Conservation (phyloP, 1,140 invertebrate genomes). For the Papilio aristodemus region DNA sequence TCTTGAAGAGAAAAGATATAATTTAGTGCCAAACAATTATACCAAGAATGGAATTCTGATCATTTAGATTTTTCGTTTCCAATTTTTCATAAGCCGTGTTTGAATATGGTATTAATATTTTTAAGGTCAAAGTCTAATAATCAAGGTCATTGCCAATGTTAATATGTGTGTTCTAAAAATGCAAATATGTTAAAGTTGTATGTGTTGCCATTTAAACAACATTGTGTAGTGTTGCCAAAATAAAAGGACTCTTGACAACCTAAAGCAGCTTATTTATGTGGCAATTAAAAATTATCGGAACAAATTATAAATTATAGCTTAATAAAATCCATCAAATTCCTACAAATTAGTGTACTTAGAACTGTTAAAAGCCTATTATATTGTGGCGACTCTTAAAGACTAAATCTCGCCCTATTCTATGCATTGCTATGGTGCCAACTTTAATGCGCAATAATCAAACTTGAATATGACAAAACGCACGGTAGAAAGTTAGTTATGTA, state of each 20-base stretch:
- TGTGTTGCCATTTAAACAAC: neutral
- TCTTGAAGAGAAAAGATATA: slow-evolving; percentile 30
- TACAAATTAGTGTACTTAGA: neutral
- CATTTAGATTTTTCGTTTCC: slow-evolving; percentile 7
- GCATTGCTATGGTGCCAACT: neutral
- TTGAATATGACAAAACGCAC: neutral
- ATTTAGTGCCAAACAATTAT: slow-evolving; percentile 34
- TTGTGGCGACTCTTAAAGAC: neutral
- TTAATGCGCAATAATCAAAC: neutral
- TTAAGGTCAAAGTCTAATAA: neutral
- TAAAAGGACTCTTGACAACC: neutral
- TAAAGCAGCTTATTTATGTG: too few species aligned
- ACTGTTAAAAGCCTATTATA: neutral
- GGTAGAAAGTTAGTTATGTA: neutral
- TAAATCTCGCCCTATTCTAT: neutral
- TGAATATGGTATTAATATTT: neutral
- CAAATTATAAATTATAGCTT: too few species aligned
- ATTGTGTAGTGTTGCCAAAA: neutral
- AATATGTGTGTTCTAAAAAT: neutral
- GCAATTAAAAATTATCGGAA: too few species aligned
- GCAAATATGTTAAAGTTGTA: neutral
- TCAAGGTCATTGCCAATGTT: neutral
- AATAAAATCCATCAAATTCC: too few species aligned
- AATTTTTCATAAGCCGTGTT: neutral
- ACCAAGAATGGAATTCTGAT: slow-evolving; percentile 32